Evolutionary conservation across 92 coral and sea anemone species (phyloP).

Genomic region (Galaxea fascicularis): DNA sequence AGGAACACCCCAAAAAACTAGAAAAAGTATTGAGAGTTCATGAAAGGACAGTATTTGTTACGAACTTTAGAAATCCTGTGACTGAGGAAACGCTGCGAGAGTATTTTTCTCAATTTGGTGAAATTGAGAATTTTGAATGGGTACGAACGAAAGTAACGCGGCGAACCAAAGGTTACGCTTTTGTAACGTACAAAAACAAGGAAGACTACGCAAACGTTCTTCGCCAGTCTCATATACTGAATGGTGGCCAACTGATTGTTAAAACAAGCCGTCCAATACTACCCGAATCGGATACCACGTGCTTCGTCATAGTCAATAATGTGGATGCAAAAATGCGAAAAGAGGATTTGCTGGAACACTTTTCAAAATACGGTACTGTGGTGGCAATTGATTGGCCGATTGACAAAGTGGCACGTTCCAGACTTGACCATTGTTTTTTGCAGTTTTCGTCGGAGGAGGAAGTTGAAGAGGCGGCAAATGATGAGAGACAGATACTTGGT

Average conservation of each 20-base stretch:
- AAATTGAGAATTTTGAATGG: conserved; percentile 10
- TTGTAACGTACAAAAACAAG: conserved; percentile 44
- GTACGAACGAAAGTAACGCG: conserved; percentile 32
- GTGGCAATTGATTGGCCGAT: conserved; percentile 30
- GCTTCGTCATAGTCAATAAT: conserved; percentile 31
- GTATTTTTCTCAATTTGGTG: conserved; percentile 53
- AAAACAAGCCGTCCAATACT: not conserved
- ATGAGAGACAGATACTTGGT: conserved; percentile 24
- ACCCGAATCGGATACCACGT: not conserved
- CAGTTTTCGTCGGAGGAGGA: conserved; percentile 48
- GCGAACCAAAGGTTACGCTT: conserved; percentile 54
- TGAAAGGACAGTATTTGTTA: conserved; percentile 11
- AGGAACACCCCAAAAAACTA: not conserved
- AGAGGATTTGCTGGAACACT: conserved; percentile 45
- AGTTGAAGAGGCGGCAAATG: conserved; percentile 34
- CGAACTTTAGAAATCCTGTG: not conserved
- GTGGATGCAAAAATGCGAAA: conserved; percentile 20
- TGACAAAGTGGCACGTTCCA: not conserved
- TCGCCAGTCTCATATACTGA: conserved; percentile 12
- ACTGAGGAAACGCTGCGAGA: conserved; percentile 38
- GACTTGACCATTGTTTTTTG: conserved; percentile 65
- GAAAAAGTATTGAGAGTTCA: not conserved
- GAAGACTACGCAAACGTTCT: conserved; percentile 49
- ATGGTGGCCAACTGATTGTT: conserved; percentile 2
- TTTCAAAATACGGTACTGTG: conserved; percentile 66